phyloP scores from a whole-genome alignment of 2,113 vertebrate species.

The Equus przewalskii region DNA sequence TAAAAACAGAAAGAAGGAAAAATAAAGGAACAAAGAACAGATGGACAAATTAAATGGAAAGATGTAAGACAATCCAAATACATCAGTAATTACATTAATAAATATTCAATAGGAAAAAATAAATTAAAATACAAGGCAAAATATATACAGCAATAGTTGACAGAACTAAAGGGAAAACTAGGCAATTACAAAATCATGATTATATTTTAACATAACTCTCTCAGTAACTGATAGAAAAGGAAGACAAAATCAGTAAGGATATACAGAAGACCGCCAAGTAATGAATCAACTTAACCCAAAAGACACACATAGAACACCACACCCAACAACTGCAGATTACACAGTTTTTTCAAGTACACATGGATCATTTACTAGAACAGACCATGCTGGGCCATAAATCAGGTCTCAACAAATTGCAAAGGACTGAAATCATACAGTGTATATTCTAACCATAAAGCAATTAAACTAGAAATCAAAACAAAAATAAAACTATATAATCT shows the following conservation, averaged over 20 bases:
- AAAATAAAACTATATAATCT: background rate
- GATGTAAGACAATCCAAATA: background rate
- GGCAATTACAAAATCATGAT: background rate
- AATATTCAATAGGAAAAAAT: slow-evolving; percentile 4
- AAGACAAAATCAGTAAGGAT: background rate
- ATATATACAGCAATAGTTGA: slow-evolving; percentile 2
- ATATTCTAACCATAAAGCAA: background rate
- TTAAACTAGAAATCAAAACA: slow-evolving; percentile 5
- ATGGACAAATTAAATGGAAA: background rate
- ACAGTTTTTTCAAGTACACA: background rate
- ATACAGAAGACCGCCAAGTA: background rate
- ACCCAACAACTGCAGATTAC: slow-evolving; percentile 12
- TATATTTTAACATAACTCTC: slow-evolving; percentile 31
- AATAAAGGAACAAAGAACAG: slow-evolving; percentile 25
- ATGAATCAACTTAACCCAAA: background rate
- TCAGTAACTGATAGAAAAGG: background rate
- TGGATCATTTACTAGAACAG: background rate
- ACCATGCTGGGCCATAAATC: background rate
- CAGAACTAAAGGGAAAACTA: slow-evolving; percentile 7
- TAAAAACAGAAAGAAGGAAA: background rate
- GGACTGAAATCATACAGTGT: slow-evolving; percentile 18
- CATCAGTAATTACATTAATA: background rate
- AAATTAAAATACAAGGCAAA: slow-evolving; percentile 50
- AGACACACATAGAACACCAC: background rate
- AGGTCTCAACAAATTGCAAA: slow-evolving; percentile 26